Evolutionary conservation across 2,888 invertebrate species (phyloP), one percentile per base, ranked within the genome.

Genomic region (Matsumyia berberina): DNA sequence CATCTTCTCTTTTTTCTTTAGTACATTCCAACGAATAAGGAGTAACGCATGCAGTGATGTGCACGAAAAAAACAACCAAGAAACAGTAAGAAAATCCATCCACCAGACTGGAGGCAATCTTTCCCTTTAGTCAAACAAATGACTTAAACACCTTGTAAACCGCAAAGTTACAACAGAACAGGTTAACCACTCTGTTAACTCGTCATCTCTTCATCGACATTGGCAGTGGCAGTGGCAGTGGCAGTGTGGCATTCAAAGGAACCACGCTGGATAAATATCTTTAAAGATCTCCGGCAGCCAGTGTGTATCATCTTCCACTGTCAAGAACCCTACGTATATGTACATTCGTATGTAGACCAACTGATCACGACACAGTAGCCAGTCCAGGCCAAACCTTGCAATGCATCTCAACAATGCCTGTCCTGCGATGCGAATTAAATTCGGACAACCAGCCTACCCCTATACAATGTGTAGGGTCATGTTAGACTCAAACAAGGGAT

Each of bases 161-260:
- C 78, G 31, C 72, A 78, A 24, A 29, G 7, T 11, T 35, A 72
- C 67, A 73, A 51, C 51, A 58, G 46, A 73, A 62, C 67, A 69
- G 60, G 73, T 69, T 64, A 62, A 69, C 73, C 73, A 73, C 70
- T 53, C 33, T 58, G 70, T 53, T 49, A 72, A 31, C 64, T 66
- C 37, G 70, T 72, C 64, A 70, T 76, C 55, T 58, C 51, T 31
- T 39, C 62, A 39, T 57, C 37, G 42, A 46, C 60, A 24, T 4
- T n/a, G n/a, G n/a, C n/a, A n/a, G n/a, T n/a, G n/a, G n/a, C n/a
- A n/a, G n/a, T n/a, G n/a, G n/a, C n/a, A n/a, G n/a, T n/a, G n/a
- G n/a, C n/a, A n/a, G n/a, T 51, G 49, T 44, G 62, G 55, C 55
- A 70, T 35, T 66, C 37, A 33, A 60, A 82, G 29, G 44, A 64